phyloP scores from a whole-genome alignment of 2,113 vertebrate species.

The Columba janthina region DNA sequence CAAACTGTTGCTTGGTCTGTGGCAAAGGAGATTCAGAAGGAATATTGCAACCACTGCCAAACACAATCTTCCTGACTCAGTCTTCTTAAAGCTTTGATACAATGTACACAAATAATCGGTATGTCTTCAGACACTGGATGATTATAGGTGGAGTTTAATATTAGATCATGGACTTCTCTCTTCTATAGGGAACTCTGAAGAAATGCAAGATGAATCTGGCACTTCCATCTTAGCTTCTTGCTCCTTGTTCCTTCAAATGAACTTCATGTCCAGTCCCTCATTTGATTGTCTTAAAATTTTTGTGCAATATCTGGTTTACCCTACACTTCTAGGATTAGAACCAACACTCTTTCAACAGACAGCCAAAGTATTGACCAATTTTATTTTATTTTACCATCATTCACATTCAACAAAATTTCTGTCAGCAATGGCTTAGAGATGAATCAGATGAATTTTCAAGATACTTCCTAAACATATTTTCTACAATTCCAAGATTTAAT shows the following conservation, averaged over 20 bases:
- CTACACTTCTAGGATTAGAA: background rate
- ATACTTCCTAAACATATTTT: background rate
- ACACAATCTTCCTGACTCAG: background rate
- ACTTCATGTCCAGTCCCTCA: background rate
- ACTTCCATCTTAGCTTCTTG: background rate
- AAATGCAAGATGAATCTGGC: background rate
- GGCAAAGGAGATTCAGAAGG: background rate
- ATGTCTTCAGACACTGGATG: background rate
- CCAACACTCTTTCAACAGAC: background rate
- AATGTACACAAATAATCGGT: background rate
- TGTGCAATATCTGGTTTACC: background rate
- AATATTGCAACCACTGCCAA: background rate
- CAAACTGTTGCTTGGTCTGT: background rate
- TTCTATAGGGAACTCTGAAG: background rate
- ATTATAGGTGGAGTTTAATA: background rate
- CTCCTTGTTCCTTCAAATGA: background rate
- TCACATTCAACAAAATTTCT: background rate
- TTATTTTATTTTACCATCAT: background rate
- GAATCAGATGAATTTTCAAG: background rate
- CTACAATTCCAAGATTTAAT: background rate
- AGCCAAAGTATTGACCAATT: background rate
- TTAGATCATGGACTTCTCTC: background rate
- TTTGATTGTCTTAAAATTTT: background rate
- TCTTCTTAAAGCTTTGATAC: background rate
- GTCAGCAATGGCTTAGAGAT: background rate